Evolutionary conservation across 2,797 vertebrate species (phyloP), one percentile per base, ranked within the genome.

Genomic region (Holocentrus rufus): DNA sequence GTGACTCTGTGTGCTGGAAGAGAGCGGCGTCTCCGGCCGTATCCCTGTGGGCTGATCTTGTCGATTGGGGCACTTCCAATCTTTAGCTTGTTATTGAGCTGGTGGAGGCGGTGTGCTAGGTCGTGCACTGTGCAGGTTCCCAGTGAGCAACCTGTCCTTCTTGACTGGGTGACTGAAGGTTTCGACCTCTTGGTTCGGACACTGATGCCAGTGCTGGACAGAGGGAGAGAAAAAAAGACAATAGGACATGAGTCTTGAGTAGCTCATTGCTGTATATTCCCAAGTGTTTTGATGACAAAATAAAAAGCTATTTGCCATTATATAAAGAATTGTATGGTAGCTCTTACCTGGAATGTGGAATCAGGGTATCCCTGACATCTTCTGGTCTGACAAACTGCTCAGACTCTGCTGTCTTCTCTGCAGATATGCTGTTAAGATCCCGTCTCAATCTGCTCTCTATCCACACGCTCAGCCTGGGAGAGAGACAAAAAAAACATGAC

Each of bases 91-190:
- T 94, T 95, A 8, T 92, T 95, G 62, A 96, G 87, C 82, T 95
- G 93, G 88, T 94, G 95, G 89, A 99, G 92, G 64, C 95, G 94
- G 76, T 97, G 94, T 11, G 94, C 95, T 86, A 98, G 82, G 79
- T 96, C 94, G 68, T 98, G 96, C 79, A 97, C 94, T 0, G 95
- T 93, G 92, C 97, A 99, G 11, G 96, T 98, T 63, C 94, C 95
- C 75, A 99, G 94, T 1, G 93, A 88, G 82, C 98, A 99, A 60
- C 95, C 95, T 1, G 85, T 59, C 65, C 92, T 90, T 69, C 90
- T 81, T 22, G 92, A 85, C 69, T 94, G 94, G 89, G 90, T 95
- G 86, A 91, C 75, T 63, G 89, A 94, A 82, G 91, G 94, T 83
- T 95, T 95, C 61, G 96, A 96, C 84, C 98, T 95, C 91, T 96